Percentiles rank a stretch among this genome's conserved stretches.
Conservation (phyloP, 2,113 vertebrate species). For the Ivindomyrus marchei region DNA sequence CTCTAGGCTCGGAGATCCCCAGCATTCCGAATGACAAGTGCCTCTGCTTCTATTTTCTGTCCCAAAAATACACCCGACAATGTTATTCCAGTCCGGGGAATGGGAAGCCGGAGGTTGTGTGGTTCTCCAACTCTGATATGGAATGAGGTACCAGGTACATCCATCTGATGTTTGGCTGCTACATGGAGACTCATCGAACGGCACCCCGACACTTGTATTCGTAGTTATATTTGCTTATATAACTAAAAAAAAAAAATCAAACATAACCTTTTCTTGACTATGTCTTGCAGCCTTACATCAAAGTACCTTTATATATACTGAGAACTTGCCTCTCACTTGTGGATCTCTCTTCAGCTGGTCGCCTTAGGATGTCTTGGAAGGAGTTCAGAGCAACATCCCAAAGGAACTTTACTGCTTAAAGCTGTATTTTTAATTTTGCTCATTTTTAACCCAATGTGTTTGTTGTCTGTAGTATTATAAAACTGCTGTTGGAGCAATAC, state of each 20-base stretch:
- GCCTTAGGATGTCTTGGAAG: neutral
- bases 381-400: neutral
- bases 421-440: neutral
- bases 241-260: neutral
- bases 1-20: neutral
- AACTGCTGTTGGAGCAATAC: slow-evolving; percentile 1
- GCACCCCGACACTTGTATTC: neutral
- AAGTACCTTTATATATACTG: neutral
- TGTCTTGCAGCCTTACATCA: neutral
- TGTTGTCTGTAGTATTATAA: neutral
- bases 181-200: neutral
- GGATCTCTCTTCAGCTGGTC: neutral
- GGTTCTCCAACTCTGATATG: neutral
- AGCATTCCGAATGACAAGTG: neutral
- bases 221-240: slow-evolving; percentile 2
- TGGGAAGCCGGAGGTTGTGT: neutral
- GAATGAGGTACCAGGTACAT: neutral
- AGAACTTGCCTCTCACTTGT: neutral
- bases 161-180: neutral
- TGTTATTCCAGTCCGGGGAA: slow-evolving; percentile 1
- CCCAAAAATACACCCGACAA: slow-evolving; percentile 1
- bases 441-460: neutral
- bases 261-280: neutral
- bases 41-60: neutral
- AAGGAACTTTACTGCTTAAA: neutral